phyloP scores from a whole-genome alignment of 2,888 invertebrate genomes.

The Anoncus sp. region DNA sequence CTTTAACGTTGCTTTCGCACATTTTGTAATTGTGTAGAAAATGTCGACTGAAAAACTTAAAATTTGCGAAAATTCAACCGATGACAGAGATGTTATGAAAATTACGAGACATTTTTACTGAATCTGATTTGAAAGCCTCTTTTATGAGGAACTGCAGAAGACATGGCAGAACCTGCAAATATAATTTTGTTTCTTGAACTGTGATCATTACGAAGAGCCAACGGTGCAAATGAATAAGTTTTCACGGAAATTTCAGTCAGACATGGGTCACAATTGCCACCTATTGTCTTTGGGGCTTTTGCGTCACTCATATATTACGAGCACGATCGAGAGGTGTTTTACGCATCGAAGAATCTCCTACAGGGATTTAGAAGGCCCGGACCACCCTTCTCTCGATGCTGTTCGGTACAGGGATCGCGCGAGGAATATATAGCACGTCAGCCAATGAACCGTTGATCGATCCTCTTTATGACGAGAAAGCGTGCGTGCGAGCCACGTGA shows the following conservation, averaged over 20 bases:
- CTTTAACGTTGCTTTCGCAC: neutral
- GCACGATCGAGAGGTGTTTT: slow-evolving; percentile 58
- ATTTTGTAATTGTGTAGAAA: neutral
- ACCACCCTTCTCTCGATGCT: slow-evolving; percentile 14
- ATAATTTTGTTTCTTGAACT: neutral
- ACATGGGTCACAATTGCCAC: neutral
- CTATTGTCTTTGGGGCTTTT: neutral
- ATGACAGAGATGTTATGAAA: neutral
- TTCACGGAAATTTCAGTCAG: neutral
- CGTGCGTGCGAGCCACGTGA: slow-evolving; percentile 41
- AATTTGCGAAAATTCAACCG: neutral
- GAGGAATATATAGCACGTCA: slow-evolving; percentile 35
- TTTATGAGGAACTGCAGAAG: too few relatives aligned
- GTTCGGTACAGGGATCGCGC: slow-evolving; percentile 29
- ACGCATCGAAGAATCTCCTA: slow-evolving; percentile 51
- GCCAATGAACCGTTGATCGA: slow-evolving; percentile 48
- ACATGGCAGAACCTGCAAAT: neutral
- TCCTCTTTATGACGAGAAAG: slow-evolving; percentile 31
- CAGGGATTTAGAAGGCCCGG: slow-evolving; percentile 13
- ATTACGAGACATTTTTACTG: neutral
- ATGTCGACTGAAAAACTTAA: neutral
- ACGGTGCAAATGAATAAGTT: slow-evolving; percentile 1
- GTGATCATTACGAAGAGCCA: slow-evolving; percentile 4
- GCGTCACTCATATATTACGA: slow-evolving; percentile 39
- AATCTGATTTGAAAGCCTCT: too few relatives aligned